A percentile compares a stretch with the other conserved stretches of the same genome.
Conservation (phyloP, 2,113 vertebrate species). For the Lichenostomus cassidix region DNA sequence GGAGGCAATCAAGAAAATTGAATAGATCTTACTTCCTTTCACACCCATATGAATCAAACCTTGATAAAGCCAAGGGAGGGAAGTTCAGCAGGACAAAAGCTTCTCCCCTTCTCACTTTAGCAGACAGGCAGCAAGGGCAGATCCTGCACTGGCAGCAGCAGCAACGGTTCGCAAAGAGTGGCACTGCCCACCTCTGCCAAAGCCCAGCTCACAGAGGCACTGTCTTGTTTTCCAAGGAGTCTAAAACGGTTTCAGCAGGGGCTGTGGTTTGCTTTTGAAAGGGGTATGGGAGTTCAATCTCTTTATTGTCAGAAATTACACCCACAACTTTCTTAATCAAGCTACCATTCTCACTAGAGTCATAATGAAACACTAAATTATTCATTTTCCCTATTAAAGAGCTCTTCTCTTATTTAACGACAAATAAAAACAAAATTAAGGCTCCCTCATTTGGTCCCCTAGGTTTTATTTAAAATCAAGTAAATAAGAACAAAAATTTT, state of each 20-base stretch:
- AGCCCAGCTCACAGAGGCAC: not conserved
- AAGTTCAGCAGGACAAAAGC: not conserved
- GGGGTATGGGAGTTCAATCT: not conserved
- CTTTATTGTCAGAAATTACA: not conserved
- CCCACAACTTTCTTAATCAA: not conserved
- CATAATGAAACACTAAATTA: not conserved
- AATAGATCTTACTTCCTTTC: constrained; percentile 31
- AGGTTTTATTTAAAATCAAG: not conserved
- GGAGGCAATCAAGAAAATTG: not conserved
- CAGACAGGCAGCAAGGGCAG: not conserved
- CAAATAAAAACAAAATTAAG: not conserved
- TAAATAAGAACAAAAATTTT: not conserved
- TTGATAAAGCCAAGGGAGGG: not conserved
- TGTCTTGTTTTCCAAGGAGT: not conserved
- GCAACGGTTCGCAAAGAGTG: not conserved
- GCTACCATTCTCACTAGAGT: not conserved
- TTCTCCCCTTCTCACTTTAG: not conserved
- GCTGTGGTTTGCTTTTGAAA: not conserved
- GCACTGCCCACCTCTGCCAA: not conserved
- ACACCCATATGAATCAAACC: constrained; percentile 23
- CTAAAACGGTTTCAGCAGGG: not conserved
- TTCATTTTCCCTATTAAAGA: constrained; percentile 16
- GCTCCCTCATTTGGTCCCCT: not conserved
- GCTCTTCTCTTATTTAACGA: not conserved
- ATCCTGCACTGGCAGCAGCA: not conserved